A percentile compares a stretch with the other conserved stretches of the same genome.
phyloP scores from a whole-genome alignment of 2,797 vertebrate species.

The Sylvia borin region DNA sequence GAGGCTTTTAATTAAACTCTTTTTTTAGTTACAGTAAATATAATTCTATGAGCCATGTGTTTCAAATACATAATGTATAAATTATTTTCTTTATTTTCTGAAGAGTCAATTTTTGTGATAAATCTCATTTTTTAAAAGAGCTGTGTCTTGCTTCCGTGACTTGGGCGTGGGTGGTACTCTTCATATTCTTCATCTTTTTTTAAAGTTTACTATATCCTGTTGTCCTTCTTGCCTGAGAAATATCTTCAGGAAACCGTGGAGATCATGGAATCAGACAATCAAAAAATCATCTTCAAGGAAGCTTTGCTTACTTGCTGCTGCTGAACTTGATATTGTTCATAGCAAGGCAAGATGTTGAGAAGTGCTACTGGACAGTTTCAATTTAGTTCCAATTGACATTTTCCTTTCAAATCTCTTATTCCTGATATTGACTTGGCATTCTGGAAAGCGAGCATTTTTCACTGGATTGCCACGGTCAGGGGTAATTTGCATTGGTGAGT shows the following conservation, averaged over 20 bases:
- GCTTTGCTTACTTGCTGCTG: not conserved
- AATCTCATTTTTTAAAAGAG: not conserved
- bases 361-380: not conserved
- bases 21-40: not conserved
- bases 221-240: not conserved
- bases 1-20: not conserved
- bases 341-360: not conserved
- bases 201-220: not conserved
- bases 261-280: not conserved
- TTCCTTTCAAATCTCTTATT: constrained; percentile 16
- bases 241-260: not conserved
- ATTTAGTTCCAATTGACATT: not conserved
- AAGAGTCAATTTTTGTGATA: not conserved
- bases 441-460: constrained; percentile 15
- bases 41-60: not conserved
- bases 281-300: not conserved
- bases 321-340: not conserved
- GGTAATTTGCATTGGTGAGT: constrained; percentile 10
- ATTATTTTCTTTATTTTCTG: not conserved
- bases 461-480: constrained; percentile 12
- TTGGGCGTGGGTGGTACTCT: not conserved
- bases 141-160: not conserved
- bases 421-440: not conserved
- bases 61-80: not conserved
- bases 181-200: not conserved